Conservation (phyloP, 2,888 invertebrate genomes). For the Cotesia congregata region DNA sequence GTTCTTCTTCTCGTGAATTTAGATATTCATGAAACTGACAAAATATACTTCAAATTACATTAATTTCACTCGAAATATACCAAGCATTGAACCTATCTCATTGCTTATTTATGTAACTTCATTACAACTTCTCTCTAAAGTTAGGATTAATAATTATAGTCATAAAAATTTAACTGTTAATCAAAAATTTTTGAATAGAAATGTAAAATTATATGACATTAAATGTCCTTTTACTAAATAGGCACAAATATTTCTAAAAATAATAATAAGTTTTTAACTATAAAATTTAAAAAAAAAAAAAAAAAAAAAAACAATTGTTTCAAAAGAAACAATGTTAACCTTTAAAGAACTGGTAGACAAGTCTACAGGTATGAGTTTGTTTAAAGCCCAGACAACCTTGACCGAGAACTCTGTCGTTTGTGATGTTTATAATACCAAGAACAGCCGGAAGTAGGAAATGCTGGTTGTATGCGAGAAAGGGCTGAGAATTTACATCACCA, state of each 20-base stretch:
- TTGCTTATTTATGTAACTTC: neutral
- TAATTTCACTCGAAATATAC: neutral
- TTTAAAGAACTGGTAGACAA: neutral
- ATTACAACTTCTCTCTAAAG: neutral
- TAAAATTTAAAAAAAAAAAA: too few species aligned
- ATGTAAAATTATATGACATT: too few species aligned
- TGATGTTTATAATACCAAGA: slow-evolving; percentile 24
- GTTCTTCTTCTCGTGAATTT: too few species aligned
- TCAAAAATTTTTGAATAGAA: too few species aligned
- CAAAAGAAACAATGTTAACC: neutral
- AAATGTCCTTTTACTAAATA: too few species aligned
- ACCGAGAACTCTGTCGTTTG: slow-evolving; percentile 14
- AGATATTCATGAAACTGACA: neutral
- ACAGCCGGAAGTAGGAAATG: slow-evolving; percentile 22
- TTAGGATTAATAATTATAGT: neutral
- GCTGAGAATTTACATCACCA: neutral
- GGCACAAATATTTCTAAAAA: too few species aligned
- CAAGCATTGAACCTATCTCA: neutral
- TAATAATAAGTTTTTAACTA: too few species aligned
- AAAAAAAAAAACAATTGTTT: neutral
- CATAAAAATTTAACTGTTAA: neutral
- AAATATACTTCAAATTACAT: neutral
- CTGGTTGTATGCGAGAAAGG: neutral
- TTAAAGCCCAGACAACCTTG: slow-evolving; percentile 15
- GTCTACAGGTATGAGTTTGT: slow-evolving; percentile 8